Base-by-base conservation (phyloP, 1,140 invertebrate genomes). In the Caerostris darwini region DNA sequence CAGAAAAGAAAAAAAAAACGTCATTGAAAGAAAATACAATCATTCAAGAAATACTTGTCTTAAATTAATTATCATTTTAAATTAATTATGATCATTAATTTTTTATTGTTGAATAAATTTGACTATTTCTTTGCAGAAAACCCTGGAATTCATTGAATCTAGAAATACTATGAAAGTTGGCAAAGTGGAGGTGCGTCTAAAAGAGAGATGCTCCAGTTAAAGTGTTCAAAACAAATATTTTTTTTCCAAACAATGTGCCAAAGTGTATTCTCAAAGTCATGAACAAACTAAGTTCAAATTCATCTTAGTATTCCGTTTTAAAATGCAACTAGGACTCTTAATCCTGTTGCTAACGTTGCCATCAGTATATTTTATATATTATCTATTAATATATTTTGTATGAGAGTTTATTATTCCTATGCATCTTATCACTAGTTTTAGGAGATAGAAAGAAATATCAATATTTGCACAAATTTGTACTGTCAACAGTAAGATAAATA, bases 141-240 rank as follows among this genome's bases (percentile, higher is more conserved):
- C 58, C 0, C 10, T 91, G 34, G 14, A 53, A 7, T 82, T 34
- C 17, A 91, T 34, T n/a, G 90, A 91, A 61, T 12, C 8, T 14
- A 19, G 90, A 61, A 91, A 91, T n/a, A n/a, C 59, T 82, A n/a
- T 91, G 0, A 91, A 56, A 61, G 90, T 91, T 7, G 50, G 82
- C 56, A 50, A 91, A 7, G 90, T 91, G 5, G 90, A 91, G 58
- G 71, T 91, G 3, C 56, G 50, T 56, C 53, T 90, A 3, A 34
- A 10, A n/a, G 88, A 90, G 14, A 34, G 88, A 17, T 17, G 17
- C 5, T 58, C 56, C 8, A 58, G 19, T 58, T 85, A 57, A 85
- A 34, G 53, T 10, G 17, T 34, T 85, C 56, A 85, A 59, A 8
- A n/a, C 17, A 85, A 58, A n/a, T 58, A 3, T 58, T n/a, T 34